Evolutionary conservation across 2,888 invertebrate species (phyloP).

Genomic region (Calephelis perditalis): DNA sequence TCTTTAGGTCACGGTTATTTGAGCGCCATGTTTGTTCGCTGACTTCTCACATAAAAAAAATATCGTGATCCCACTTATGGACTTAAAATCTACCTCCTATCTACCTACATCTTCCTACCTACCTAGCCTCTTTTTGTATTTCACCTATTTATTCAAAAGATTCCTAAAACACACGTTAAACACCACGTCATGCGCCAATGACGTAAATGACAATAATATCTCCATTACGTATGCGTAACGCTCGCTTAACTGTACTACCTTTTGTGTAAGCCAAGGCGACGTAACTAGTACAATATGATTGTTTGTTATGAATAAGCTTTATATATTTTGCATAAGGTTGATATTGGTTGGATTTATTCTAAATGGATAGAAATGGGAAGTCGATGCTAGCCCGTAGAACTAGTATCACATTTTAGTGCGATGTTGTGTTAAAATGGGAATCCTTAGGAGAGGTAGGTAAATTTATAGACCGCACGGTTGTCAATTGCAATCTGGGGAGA

Average conservation of each 20-base stretch:
- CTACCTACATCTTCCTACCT: too few relatives aligned
- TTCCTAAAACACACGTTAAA: background rate
- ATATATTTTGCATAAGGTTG: background rate
- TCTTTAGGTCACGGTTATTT: too few relatives aligned
- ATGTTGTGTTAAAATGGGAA: slow-evolving; percentile 6
- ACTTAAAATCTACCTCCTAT: too few relatives aligned
- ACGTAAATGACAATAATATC: slow-evolving; percentile 52
- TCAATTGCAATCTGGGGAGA: background rate
- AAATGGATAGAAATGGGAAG: background rate
- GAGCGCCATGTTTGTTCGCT: too few relatives aligned
- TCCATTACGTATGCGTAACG: slow-evolving; percentile 56
- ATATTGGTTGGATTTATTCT: background rate
- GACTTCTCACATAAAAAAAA: too few relatives aligned
- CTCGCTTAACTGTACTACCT: slow-evolving; percentile 60
- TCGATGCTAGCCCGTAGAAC: background rate
- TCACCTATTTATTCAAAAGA: slow-evolving; percentile 1
- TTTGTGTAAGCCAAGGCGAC: slow-evolving; percentile 37
- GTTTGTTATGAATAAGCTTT: background rate
- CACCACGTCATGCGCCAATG: slow-evolving; percentile 27
- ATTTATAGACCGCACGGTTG: background rate
- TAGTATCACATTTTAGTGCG: background rate
- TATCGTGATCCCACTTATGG: too few relatives aligned
- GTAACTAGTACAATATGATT: background rate
- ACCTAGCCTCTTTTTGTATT: too few relatives aligned
- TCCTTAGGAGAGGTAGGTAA: slow-evolving; percentile 3